Base-by-base conservation (phyloP, 2,797 vertebrate species). In the Enteromius thamalakanensis region DNA sequence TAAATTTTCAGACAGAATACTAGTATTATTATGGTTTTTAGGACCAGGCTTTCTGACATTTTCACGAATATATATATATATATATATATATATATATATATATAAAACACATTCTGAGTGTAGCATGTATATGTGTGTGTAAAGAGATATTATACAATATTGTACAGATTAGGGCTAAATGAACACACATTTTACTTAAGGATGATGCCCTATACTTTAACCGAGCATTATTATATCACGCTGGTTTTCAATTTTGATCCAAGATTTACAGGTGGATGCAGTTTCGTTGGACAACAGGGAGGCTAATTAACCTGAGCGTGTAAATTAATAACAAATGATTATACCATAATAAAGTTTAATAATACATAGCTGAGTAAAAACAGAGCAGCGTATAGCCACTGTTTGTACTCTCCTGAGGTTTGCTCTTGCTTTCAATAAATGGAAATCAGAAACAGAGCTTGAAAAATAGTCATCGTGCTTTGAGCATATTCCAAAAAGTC, bases 401-500 rank as follows among this genome's bases (percentile, higher is more conserved):
- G 81, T 69, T 76, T 40, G 11, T 64, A 29, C 75, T 71, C 49
- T 42, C 32, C n/a, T 74, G 68, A 42, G 32, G 26, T 79, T 75
- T 17, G 34, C 26, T 67, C 76, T 64, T 58, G 69, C 15, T 40
- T 81, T 83, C 74, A 82, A 32, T 83, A 58, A 71, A 81, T 70
- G 47, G 76, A 90, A 91, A 94, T 94, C 88, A 92, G 87, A 93
- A 91, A 84, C 91, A 90, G 87, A 86, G 91, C 92, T 90, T 92
- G 55, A 91, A 93, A 93, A 94, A 93, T 89, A 92, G 90, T 86
- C 90, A 90, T 91, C 86, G 86, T 81, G 90, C 93, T 93, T 94
- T 94, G 91, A 93, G 93, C 91, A 45, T 62, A 77, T 79, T 93
- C 92, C 92, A 93, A 65, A 87, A 84, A 88, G 64, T 82, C 79